Base-by-base conservation (phyloP, 2,113 vertebrate species). In the Siphamia tubifer region DNA sequence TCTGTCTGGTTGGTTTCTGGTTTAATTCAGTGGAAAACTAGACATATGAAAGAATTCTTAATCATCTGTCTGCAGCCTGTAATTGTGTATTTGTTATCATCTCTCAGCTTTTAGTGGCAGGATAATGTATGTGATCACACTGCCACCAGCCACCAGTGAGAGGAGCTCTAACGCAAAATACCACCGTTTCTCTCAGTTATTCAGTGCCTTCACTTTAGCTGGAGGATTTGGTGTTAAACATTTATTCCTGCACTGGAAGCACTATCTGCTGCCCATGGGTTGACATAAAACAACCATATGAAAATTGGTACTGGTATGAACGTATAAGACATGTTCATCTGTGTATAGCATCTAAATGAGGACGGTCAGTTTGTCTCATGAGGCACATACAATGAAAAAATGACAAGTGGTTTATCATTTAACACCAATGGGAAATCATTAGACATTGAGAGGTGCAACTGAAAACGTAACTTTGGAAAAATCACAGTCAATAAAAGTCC, bases 141-240 rank as follows among this genome's bases (percentile, higher is more conserved):
- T 39, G 2, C 65, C 11, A 15, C 9, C n/a, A 8, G 32, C 11
- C 19, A 47, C 77, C 74, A 78, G 16, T 55, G 66, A 60, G 73
- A 34, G 80, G 83, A 48, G 71, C 71, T 77, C 68, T 57, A 61
- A 68, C 58, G 53, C 48, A 74, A 53, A 62, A 42, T 16, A 54
- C 19, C 7, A 0, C 5, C 2, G 2, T 23, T 23, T 12, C 5
- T 13, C 13, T 16, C 12, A 10, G 13, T 17, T 15, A 38, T 25
- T 43, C 42, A 38, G 13, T 36, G 8, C 0, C 35, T 16, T 62
- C 20, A 42, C 49, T 21, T 54, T 28, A 24, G 56, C 20, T 54
- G 12, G 32, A 71, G 23, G 20, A 28, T 57, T 30, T 49, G 23
- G 19, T 24, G 20, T 36, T 57, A 12, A 38, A 12, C 42, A 48